These are phyloP conservation scores for Danio jaintianensis DNA, from an alignment of 2,797 vertebrate species.

Conservation along the genomic window DNA sequence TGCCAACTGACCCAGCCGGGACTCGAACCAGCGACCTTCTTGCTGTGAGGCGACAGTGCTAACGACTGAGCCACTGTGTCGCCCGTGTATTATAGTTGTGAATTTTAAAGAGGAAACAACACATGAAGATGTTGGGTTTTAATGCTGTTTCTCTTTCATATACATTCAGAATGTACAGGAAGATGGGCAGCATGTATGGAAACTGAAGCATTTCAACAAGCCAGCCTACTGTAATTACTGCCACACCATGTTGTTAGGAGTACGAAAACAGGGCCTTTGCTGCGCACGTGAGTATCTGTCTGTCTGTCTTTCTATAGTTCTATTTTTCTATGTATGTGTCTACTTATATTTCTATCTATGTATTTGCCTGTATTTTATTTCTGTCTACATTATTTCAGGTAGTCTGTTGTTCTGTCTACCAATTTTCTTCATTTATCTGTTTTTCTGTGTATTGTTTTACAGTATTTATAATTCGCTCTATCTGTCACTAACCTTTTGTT, in stretches of 20 bases:
- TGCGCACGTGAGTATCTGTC: conserved; percentile 86
- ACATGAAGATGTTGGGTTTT: neutral
- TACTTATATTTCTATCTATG: neutral
- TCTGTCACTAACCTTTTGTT: too few species aligned
- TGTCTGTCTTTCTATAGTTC: neutral
- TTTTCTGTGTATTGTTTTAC: neutral
- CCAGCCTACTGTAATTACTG: conserved; percentile 97
- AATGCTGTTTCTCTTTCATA: neutral
- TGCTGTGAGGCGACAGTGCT: too few species aligned
- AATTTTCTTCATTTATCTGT: neutral
- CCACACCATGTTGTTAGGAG: conserved; percentile 90
- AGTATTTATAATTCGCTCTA: too few species aligned
- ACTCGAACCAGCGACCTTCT: too few species aligned
- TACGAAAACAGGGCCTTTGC: conserved; percentile 94
- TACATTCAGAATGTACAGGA: conserved; percentile 84
- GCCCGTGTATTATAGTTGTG: neutral
- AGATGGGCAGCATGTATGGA: conserved; percentile 92
- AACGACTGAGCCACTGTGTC: too few species aligned
- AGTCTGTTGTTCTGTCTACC: neutral
- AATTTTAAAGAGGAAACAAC: conserved; percentile 6
- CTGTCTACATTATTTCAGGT: neutral
- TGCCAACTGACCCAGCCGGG: too few species aligned
- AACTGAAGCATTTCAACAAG: conserved; percentile 96
- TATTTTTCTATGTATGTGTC: neutral
- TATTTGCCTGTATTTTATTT: conserved; percentile 9